Base-by-base conservation (phyloP, 2,113 vertebrate species). In the Gallinago undulata region DNA sequence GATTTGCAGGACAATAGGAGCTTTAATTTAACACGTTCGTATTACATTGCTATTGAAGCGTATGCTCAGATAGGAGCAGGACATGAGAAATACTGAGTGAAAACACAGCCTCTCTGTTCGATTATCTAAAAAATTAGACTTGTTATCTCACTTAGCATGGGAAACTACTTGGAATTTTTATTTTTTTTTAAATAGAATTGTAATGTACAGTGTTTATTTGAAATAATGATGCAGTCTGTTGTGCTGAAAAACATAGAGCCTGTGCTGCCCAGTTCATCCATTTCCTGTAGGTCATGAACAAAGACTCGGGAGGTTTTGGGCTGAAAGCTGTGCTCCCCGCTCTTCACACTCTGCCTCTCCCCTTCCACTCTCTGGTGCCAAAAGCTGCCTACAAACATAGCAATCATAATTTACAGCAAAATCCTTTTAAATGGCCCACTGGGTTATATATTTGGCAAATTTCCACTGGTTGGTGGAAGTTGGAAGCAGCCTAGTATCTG, bases 271-370 rank as follows among this genome's bases (percentile, higher is more conserved):
- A 9, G 16, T 51, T 53, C 18, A 39, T 59, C 51, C 10, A 5
- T 79, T 75, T 95, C 30, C 41, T 84, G n/a, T 33, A 47, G 82
- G 30, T 57, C 50, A 8, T 7, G 45, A 53, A 15, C 13, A 56
- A 64, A 43, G 23, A 14, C 4, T 45, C 0, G 0, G 13, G 35
- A 78, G 41, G 56, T 51, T 77, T 86, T 8, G 3, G 19, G n/a
- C 22, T 73, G 64, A 53, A 73, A 56, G 62, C 28, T 78, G 30
- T 0, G 0, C 35, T 83, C 21, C n/a, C 5, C 0, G 0, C 9
- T 93, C 5, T 3, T 69, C 9, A 0, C 0, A 0, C 73, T 78
- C 80, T 77, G 24, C 41, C 37, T 89, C n/a, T 64, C 33, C 43
- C 21, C 19, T 87, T 81, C 57, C 6, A 2, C 41, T 37, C 16